phyloP scores from a whole-genome alignment of 2,113 vertebrate genomes.

The Microcebus griseorufus region DNA sequence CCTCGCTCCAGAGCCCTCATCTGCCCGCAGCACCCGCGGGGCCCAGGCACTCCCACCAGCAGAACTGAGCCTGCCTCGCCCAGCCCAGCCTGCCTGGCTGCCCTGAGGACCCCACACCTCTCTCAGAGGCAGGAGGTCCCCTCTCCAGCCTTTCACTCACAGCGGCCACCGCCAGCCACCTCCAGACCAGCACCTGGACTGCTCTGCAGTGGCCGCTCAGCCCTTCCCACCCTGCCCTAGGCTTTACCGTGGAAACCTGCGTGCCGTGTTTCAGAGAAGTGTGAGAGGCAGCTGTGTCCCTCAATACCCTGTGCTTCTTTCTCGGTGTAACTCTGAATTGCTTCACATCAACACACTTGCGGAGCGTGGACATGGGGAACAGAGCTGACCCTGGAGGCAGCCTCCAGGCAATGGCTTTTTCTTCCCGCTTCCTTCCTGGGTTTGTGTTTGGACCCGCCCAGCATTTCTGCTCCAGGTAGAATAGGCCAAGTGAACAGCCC shows the following conservation, averaged over 20 bases:
- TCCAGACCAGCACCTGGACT: constrained; percentile 50
- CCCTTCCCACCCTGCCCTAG: not conserved
- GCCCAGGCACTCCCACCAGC: constrained; percentile 69
- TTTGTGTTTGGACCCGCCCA: not conserved
- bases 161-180: not conserved
- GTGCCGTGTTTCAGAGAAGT: not conserved
- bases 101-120: not conserved
- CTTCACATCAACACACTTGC: not conserved
- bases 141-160: not conserved
- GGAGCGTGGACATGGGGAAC: not conserved
- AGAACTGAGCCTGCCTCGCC: constrained; percentile 61
- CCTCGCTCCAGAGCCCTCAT: not conserved
- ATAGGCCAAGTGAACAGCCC: not conserved
- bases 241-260: constrained; percentile 6
- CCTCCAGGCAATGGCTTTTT: not conserved
- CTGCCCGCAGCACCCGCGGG: not conserved
- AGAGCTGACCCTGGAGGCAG: not conserved
- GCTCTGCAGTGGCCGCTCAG: not conserved
- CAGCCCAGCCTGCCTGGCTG: not conserved
- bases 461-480: not conserved
- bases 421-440: not conserved
- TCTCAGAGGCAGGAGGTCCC: not conserved
- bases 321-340: not conserved
- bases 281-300: not conserved
- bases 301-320: not conserved